phyloP scores from a whole-genome alignment of 2,113 vertebrate genomes.

The Pedionomus torquatus region DNA sequence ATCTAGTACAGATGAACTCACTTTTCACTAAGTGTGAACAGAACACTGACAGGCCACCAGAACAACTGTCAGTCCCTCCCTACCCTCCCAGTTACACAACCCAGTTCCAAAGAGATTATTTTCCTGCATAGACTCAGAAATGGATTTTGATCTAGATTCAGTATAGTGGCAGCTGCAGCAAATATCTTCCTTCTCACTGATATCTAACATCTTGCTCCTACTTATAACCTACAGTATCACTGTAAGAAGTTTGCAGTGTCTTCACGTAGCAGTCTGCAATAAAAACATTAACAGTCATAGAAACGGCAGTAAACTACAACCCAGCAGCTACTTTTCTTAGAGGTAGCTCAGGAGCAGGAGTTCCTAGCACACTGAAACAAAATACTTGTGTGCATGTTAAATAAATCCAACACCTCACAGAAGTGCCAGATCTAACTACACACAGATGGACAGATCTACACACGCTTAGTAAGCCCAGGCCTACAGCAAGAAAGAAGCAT shows the following conservation, averaged over 20 bases:
- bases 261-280: background rate
- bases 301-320: background rate
- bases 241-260: background rate
- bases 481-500: background rate
- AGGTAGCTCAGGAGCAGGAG: background rate
- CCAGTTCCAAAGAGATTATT: background rate
- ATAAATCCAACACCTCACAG: background rate
- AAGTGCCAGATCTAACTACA: background rate
- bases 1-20: background rate
- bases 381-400: background rate
- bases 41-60: background rate
- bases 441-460: background rate
- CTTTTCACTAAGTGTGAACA: background rate
- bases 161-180: background rate
- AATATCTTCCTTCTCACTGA: background rate
- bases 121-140: background rate
- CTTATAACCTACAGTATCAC: background rate
- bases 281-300: background rate
- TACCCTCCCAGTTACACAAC: background rate
- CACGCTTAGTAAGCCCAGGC: background rate
- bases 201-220: background rate
- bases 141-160: background rate
- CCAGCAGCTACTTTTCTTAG: background rate
- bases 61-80: background rate
- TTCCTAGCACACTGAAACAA: background rate